Percentiles rank a stretch among this genome's conserved stretches.
Evolutionary conservation across 1,140 invertebrate genomes (phyloP).

Genomic region (Euglossa dilemma): DNA sequence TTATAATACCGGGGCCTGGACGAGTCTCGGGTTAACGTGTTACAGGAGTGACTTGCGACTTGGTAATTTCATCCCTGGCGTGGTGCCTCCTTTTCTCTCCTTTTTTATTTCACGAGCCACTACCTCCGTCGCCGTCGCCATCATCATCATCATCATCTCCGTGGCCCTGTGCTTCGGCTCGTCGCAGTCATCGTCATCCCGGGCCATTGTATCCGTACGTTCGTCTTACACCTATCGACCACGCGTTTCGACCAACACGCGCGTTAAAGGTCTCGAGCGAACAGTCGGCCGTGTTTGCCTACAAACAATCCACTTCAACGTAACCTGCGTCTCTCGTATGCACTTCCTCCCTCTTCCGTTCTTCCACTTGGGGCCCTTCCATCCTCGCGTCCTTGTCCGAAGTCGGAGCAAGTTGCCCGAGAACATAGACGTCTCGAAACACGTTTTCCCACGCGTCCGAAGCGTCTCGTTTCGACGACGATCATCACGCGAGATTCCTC

Average conservation of each 20-base stretch:
- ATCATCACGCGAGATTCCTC: constrained; percentile 46
- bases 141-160: constrained; percentile 19
- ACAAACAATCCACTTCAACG: constrained; percentile 74
- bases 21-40: constrained; percentile 68
- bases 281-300: constrained; percentile 66
- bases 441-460: constrained; percentile 53
- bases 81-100: constrained; percentile 68
- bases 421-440: constrained; percentile 17
- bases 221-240: constrained; percentile 47
- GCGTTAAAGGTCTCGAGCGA: constrained; percentile 25
- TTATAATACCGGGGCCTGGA: constrained; percentile 66
- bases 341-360: constrained; percentile 48
- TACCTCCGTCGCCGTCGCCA: constrained; percentile 55
- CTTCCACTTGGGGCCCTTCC: constrained; percentile 17
- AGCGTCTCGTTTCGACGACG: constrained; percentile 30
- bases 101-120: constrained; percentile 60
- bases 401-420: constrained; percentile 27
- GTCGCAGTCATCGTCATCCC: constrained; percentile 24
- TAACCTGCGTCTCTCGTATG: constrained; percentile 56
- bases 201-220: constrained; percentile 33
- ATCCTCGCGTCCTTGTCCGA: background rate
- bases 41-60: constrained; percentile 77
- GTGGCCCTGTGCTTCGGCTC: background rate
- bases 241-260: constrained; percentile 52
- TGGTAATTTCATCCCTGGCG: constrained; percentile 79